phyloP scores from a whole-genome alignment of 2,113 vertebrate genomes.

The Cranoglanis bouderius region DNA sequence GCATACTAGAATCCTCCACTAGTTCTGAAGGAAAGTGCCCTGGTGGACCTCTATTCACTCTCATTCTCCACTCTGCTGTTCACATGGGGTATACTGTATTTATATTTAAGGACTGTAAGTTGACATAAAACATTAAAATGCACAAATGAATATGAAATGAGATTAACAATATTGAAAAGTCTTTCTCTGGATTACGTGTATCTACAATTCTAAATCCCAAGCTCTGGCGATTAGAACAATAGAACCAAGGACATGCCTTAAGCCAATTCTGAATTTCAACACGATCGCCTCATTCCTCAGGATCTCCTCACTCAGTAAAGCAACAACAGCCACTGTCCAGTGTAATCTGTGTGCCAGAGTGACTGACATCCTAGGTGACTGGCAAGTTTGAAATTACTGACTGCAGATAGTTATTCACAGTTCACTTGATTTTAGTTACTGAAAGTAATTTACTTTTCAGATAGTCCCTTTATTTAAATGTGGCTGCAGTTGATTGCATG shows the following conservation, averaged over 20 bases:
- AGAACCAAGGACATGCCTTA: not conserved
- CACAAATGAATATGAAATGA: not conserved
- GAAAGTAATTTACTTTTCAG: not conserved
- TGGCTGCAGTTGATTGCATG: not conserved
- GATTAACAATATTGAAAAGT: not conserved
- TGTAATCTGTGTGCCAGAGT: not conserved
- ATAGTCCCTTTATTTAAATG: not conserved
- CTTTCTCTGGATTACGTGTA: not conserved
- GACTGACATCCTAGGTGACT: not conserved
- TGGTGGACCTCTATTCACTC: not conserved
- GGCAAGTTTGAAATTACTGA: not conserved
- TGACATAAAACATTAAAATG: not conserved
- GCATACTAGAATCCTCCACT: not conserved
- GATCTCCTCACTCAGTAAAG: not conserved
- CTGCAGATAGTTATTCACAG: not conserved
- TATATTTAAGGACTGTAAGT: not conserved
- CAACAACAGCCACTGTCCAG: not conserved
- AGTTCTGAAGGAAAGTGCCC: not conserved
- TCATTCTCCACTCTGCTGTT: not conserved
- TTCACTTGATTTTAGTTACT: not conserved
- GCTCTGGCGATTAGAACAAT: not conserved
- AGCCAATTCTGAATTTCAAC: not conserved
- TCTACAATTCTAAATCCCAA: not conserved
- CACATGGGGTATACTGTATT: not conserved
- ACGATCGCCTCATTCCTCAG: no score